phyloP scores from a whole-genome alignment of 2,797 vertebrate species.

The Malurus splendens region DNA sequence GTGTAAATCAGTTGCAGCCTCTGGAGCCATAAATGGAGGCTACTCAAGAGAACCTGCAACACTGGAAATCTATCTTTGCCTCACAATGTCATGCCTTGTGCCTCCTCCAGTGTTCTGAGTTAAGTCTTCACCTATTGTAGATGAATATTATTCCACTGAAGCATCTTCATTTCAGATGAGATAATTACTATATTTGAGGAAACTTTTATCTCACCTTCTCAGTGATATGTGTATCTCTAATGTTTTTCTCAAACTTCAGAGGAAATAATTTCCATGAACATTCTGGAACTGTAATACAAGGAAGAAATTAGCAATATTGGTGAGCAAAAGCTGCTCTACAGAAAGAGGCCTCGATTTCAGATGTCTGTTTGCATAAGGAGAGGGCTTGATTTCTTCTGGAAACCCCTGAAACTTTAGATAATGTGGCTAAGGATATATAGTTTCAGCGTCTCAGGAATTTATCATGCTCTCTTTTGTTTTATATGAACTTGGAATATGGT shows the following conservation, averaged over 20 bases:
- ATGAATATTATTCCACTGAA: neutral
- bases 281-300: neutral
- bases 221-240: neutral
- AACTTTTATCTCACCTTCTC: neutral
- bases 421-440: neutral
- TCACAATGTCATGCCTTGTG: accelerated
- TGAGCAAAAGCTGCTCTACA: neutral
- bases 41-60: neutral
- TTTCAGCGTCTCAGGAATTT: neutral
- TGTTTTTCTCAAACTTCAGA: neutral
- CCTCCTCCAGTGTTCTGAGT: neutral
- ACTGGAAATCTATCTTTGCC: neutral
- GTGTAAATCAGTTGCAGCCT: neutral
- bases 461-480: neutral
- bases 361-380: neutral
- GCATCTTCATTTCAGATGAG: neutral
- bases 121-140: neutral
- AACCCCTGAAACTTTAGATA: neutral
- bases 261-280: neutral
- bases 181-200: neutral
- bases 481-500: neutral
- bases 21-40: neutral
- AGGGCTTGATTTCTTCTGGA: neutral
- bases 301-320: neutral
- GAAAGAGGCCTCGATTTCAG: neutral